These are phyloP conservation scores for Trissoscelio sp. DNA, from an alignment of 2,888 invertebrate species.

Conservation along the genomic window DNA sequence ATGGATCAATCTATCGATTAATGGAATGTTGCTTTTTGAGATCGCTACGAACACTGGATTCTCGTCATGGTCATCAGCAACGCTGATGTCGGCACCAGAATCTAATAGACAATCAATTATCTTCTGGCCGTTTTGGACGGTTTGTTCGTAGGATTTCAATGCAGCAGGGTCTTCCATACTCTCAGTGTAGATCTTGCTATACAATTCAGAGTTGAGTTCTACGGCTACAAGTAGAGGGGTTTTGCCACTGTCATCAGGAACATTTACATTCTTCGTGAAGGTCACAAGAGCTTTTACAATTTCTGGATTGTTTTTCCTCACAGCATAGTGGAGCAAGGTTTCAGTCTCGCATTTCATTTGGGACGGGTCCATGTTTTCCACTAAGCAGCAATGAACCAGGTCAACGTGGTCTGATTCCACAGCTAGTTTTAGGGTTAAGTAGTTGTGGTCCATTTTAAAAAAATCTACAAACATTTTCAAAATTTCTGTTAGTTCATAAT, in stretches of 20 bases:
- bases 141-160: conserved; percentile 5
- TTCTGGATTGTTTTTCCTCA: conserved; percentile 31
- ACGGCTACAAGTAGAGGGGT: conserved; percentile 48
- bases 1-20: conserved; percentile 35
- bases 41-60: conserved; percentile 34
- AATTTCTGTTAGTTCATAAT: too few relatives aligned
- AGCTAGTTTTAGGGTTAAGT: too few relatives aligned
- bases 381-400: conserved; percentile 30
- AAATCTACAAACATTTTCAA: too few relatives aligned
- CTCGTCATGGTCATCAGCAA: neutral
- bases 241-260: conserved; percentile 15
- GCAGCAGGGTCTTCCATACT: neutral
- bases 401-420: conserved; percentile 21
- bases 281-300: conserved; percentile 28
- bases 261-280: conserved; percentile 37
- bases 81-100: conserved; percentile 34
- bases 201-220: conserved; percentile 35
- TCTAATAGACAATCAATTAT: conserved; percentile 32
- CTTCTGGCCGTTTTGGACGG: conserved; percentile 23
- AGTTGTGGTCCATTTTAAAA: too few relatives aligned
- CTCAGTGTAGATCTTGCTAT: conserved; percentile 2
- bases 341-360: conserved; percentile 18
- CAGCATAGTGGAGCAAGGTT: conserved; percentile 38
- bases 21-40: conserved; percentile 26
- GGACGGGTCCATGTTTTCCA: conserved; percentile 29